phyloP scores from a whole-genome alignment of 2,888 invertebrate species.

The Dorcus parallelipipedus region DNA sequence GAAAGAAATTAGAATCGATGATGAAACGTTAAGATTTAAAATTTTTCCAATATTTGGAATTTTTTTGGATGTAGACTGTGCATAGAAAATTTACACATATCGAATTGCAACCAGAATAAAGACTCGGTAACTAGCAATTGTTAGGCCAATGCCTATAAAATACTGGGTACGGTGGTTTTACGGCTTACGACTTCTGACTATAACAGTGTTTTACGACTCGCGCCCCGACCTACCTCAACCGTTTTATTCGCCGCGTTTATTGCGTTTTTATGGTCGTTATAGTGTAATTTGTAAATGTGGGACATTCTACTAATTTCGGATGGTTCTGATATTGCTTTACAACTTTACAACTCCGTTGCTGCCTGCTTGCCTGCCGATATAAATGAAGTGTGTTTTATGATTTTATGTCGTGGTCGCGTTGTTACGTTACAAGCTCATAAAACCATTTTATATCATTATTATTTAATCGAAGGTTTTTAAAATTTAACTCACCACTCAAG shows the following conservation, averaged over 20 bases:
- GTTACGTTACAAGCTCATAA: constrained; percentile 30
- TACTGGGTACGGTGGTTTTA: constrained; percentile 42
- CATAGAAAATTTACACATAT: too few relatives aligned
- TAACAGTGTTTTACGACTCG: constrained; percentile 46
- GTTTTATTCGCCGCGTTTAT: constrained; percentile 49
- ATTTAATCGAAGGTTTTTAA: constrained; percentile 25
- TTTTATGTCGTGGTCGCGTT: constrained; percentile 30
- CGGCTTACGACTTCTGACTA: constrained; percentile 44
- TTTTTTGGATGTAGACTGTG: too few relatives aligned
- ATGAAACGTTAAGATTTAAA: too few relatives aligned
- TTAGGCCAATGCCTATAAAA: constrained; percentile 43
- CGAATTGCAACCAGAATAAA: constrained; percentile 28
- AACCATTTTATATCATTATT: constrained; percentile 35
- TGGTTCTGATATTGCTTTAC: constrained; percentile 43
- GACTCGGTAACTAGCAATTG: constrained; percentile 37
- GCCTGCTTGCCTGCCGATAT: constrained; percentile 22
- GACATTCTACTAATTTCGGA: constrained; percentile 47
- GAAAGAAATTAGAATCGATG: too few relatives aligned
- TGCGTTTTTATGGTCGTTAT: constrained; percentile 48
- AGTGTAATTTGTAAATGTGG: constrained; percentile 48
- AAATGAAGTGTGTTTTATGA: constrained; percentile 37
- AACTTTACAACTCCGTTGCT: constrained; percentile 36
- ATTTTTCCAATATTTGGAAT: too few relatives aligned
- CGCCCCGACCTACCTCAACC: constrained; percentile 46
- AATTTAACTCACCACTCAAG: constrained; percentile 32